These are phyloP conservation scores for Halictus quadricinctus DNA, from an alignment of 2,888 invertebrate genomes.

Conservation along the genomic window DNA sequence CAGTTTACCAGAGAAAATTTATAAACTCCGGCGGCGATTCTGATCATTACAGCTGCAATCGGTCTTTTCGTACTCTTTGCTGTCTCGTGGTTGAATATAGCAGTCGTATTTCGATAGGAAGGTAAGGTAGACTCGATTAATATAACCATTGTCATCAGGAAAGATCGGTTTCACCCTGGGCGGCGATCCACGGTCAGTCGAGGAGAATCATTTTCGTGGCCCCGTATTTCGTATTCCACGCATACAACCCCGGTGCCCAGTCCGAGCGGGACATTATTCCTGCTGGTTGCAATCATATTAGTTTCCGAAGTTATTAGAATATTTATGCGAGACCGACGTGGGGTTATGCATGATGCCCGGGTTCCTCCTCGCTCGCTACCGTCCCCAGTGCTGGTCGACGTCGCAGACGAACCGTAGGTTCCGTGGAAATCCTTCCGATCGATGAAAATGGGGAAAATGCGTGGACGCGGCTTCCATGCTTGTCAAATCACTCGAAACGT, in stretches of 20 bases:
- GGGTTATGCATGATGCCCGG: constrained; percentile 65
- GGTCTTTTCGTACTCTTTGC: constrained; percentile 13
- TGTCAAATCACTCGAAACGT: neutral
- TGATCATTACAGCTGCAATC: constrained; percentile 22
- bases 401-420: constrained; percentile 26
- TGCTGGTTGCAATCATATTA: constrained; percentile 75
- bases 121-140: constrained; percentile 49
- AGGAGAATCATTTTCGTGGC: constrained; percentile 34
- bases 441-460: constrained; percentile 20
- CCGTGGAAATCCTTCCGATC: constrained; percentile 44
- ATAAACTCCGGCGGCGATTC: constrained; percentile 4
- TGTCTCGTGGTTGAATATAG: constrained; percentile 33
- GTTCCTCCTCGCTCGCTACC: constrained; percentile 36
- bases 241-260: constrained; percentile 50
- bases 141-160: constrained; percentile 61
- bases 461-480: neutral
- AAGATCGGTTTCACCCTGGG: constrained; percentile 56
- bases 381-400: constrained; percentile 38
- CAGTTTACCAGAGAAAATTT: neutral
- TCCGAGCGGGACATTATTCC: constrained; percentile 70
- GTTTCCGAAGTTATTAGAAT: constrained; percentile 78
- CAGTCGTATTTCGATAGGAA: constrained; percentile 40
- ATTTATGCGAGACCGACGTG: constrained; percentile 71
- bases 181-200: constrained; percentile 46
- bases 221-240: constrained; percentile 64